These are phyloP conservation scores for Chalcosyrphus nemorum DNA, from an alignment of 2,888 invertebrate genomes.

Conservation along the genomic window DNA sequence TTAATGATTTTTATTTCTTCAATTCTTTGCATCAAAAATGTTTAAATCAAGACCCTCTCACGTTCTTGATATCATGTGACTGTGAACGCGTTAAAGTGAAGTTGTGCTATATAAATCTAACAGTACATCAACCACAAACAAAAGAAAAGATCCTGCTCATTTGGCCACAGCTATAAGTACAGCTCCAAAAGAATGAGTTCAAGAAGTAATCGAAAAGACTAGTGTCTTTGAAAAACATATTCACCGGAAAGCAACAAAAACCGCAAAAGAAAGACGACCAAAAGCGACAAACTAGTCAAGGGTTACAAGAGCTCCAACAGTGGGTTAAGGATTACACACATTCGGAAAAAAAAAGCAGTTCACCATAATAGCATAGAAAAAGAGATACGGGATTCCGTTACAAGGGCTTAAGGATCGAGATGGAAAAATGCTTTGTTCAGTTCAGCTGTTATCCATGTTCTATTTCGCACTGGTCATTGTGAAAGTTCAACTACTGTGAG, in stretches of 20 bases:
- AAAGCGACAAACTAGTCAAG: constrained; percentile 39
- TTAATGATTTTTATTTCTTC: no score
- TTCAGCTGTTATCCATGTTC: constrained; percentile 70
- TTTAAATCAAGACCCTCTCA: no score
- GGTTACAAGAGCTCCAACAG: constrained; percentile 17
- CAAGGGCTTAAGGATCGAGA: constrained; percentile 67
- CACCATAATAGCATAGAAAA: constrained; percentile 30
- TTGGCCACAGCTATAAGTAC: no score
- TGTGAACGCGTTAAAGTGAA: no score
- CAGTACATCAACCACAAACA: no score
- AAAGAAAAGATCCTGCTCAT: no score
- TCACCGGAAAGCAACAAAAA: not conserved
- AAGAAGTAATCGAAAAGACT: constrained; percentile 1
- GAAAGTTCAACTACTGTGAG: constrained; percentile 63
- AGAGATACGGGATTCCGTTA: constrained; percentile 49
- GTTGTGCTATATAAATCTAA: no score
- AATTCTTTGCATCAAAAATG: no score
- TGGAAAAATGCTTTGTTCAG: constrained; percentile 69
- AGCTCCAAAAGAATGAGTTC: not conserved
- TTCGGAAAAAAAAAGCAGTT: constrained; percentile 35
- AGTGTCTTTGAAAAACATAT: constrained; percentile 28
- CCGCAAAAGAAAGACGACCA: not conserved
- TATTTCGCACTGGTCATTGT: constrained; percentile 63
- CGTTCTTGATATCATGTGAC: no score
- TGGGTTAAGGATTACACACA: constrained; percentile 55